These are phyloP conservation scores for Eulemur mongoz DNA, from an alignment of 2,797 vertebrate genomes.

Conservation along the genomic window DNA sequence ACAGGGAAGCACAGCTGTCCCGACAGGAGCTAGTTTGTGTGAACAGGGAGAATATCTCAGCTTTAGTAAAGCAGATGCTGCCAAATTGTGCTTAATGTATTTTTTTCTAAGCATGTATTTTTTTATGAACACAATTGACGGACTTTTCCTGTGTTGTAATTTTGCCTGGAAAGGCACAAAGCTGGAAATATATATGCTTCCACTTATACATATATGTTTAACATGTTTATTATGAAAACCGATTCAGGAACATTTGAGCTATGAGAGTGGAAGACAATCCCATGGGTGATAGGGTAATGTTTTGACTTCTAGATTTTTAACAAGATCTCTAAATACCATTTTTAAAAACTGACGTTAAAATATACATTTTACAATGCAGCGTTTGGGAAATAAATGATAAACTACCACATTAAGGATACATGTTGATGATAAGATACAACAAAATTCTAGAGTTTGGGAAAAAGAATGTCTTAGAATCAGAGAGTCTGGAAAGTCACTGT, in stretches of 20 bases:
- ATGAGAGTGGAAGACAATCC: background rate
- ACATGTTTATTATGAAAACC: background rate
- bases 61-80: conserved; percentile 72
- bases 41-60: conserved; percentile 65
- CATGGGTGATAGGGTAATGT: background rate
- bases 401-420: background rate
- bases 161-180: conserved; percentile 1
- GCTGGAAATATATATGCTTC: background rate
- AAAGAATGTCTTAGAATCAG: background rate
- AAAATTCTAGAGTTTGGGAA: background rate
- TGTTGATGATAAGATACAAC: background rate
- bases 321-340: background rate
- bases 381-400: background rate
- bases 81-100: background rate
- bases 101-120: background rate
- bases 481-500: background rate
- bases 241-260: background rate
- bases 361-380: background rate
- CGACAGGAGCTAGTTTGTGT: conserved; percentile 29
- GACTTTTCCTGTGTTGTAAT: conserved; percentile 3
- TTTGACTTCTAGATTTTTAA: background rate
- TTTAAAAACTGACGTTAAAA: background rate
- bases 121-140: background rate
- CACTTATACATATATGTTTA: background rate
- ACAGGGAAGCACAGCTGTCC: background rate